A percentile compares a stretch with the other conserved stretches of the same genome.
These are phyloP conservation scores for Neodiprion pinetum DNA, from an alignment of 1,140 invertebrate genomes.

Conservation along the genomic window DNA sequence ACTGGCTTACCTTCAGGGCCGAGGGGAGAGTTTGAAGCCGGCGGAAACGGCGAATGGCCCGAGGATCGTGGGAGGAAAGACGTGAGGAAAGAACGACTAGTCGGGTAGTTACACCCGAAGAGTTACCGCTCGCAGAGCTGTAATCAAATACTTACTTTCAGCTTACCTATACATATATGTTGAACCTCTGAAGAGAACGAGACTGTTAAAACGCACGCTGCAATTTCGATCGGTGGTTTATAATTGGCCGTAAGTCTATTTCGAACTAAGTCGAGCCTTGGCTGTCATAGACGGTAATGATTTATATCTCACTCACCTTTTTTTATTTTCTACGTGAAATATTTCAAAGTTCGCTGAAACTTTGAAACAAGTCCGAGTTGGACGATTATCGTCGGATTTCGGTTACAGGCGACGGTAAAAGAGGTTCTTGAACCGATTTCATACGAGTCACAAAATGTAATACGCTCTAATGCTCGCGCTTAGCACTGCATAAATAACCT, in stretches of 20 bases:
- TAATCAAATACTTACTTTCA: constrained; percentile 58
- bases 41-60: too few relatives aligned
- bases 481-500: constrained; percentile 63
- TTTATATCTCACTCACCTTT: neutral
- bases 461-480: constrained; percentile 59
- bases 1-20: neutral
- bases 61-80: neutral
- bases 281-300: neutral
- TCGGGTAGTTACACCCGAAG: constrained; percentile 34
- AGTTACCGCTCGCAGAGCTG: constrained; percentile 43
- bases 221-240: constrained; percentile 10
- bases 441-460: constrained; percentile 40
- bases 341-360: too few relatives aligned
- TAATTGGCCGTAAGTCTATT: constrained; percentile 18
- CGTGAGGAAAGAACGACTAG: neutral
- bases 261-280: constrained; percentile 16
- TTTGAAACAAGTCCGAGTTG: too few relatives aligned
- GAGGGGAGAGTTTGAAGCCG: neutral
- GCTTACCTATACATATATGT: constrained; percentile 8
- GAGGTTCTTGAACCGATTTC: neutral
- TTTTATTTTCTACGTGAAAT: neutral
- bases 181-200: neutral
- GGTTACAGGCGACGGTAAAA: neutral
- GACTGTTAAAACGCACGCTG: constrained; percentile 35
- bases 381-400: too few relatives aligned